Percentiles rank a stretch among this genome's conserved stretches.
Conservation (phyloP, 2,888 invertebrate species). For the Psylliodes chrysocephalus region DNA sequence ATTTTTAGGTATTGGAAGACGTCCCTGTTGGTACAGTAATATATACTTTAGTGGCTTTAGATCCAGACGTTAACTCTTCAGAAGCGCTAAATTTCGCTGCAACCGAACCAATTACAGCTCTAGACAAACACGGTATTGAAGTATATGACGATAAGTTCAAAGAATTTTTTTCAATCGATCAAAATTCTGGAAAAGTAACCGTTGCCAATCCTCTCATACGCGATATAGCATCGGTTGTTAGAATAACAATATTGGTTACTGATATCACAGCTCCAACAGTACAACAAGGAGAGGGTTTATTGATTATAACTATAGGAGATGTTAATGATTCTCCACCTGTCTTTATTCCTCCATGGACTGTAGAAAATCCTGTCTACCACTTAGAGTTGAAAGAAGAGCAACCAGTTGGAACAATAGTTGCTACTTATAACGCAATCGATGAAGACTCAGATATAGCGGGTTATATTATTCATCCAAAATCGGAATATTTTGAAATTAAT, state of each 20-base stretch:
- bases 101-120: conserved; percentile 79
- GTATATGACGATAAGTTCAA: conserved; percentile 67
- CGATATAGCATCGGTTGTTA: conserved; percentile 78
- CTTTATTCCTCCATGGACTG: conserved; percentile 79
- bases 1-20: conserved; percentile 76
- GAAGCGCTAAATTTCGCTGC: conserved; percentile 75
- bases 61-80: conserved; percentile 80
- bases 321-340: conserved; percentile 77
- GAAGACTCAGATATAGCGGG: conserved; percentile 84
- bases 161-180: conserved; percentile 74
- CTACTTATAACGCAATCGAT: conserved; percentile 82
- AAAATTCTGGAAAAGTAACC: conserved; percentile 71
- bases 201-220: conserved; percentile 74
- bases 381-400: conserved; percentile 84
- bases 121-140: conserved; percentile 85
- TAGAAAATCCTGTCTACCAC: conserved; percentile 71
- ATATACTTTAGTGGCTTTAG: conserved; percentile 77
- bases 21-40: conserved; percentile 77
- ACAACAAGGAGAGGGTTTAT: conserved; percentile 80
- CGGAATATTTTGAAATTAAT: conserved; percentile 82
- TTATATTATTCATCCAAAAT: conserved; percentile 76
- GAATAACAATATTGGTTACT: conserved; percentile 81
- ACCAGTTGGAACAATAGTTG: conserved; percentile 80
- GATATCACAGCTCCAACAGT: conserved; percentile 83
- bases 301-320: conserved; percentile 76